Base-by-base conservation (phyloP, 2,113 vertebrate species). In the Xyliphius kryptos region DNA sequence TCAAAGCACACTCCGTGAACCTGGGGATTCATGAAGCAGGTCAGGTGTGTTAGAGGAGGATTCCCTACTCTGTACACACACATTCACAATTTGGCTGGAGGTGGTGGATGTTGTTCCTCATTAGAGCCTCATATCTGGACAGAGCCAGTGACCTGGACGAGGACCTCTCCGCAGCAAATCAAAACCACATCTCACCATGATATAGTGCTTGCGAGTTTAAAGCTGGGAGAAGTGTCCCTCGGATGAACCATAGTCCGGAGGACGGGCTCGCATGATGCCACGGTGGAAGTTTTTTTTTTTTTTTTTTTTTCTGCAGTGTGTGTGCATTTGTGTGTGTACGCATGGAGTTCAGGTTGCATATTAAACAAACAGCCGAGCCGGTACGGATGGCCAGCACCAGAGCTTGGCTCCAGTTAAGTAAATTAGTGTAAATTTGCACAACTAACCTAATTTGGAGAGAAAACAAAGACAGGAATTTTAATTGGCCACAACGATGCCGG, bases 381-480 rank as follows among this genome's bases (percentile, higher is more conserved):
- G 74, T 83, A 77, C 74, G 67, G 77, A 61, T 48, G 76, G 71
- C 70, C 52, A 74, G 66, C 72, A 74, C 57, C 76, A 47, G n/a
- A 80, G 76, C 69, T 86, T 79, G 74, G 74, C 46, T 53, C 65
- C 77, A 76, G 77, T 83, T 83, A 84, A 86, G 77, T 83, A 78
- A 83, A 84, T 88, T 80, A 81, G 81, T 82, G 82, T 80, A 81
- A 77, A 86, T 87, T 85, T 86, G 79, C 77, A 79, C 75, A 81
- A 82, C 80, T 85, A 87, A 87, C 83, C 63, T 81, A 83, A 87
- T 87, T 89, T 85, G 56, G 68, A 79, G 75, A 68, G 77, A 84
- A 87, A 87, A 84, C 80, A 86, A 85, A 81, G 78, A 77, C 74
- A 48, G 60, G 82, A 82, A 83, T 85, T 84, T 86, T 79, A 81